Conservation (phyloP, 2,113 vertebrate genomes). For the Ochotona curzoniae region DNA sequence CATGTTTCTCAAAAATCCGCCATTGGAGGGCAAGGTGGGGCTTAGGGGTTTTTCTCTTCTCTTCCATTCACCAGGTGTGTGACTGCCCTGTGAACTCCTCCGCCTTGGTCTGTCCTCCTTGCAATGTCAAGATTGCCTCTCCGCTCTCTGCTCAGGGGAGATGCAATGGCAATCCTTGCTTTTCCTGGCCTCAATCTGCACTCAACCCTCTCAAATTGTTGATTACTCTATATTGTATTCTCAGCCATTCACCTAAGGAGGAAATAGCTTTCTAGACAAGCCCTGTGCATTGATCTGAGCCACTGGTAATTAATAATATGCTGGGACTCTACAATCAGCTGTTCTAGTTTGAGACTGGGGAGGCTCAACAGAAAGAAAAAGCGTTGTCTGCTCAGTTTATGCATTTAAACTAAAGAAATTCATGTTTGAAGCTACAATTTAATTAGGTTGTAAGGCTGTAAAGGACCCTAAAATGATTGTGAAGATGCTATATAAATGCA, state of each 20-base stretch:
- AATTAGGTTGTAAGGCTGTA: slow-evolving; percentile 80
- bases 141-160: neutral
- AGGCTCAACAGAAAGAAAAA: neutral
- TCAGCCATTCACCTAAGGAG: slow-evolving; percentile 53
- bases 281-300: slow-evolving; percentile 71
- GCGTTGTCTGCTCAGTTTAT: slow-evolving; percentile 57
- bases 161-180: neutral
- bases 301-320: slow-evolving; percentile 83
- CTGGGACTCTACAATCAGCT: slow-evolving; percentile 67
- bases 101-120: neutral
- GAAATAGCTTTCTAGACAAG: slow-evolving; percentile 67
- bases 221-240: slow-evolving; percentile 72
- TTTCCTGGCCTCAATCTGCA: slow-evolving; percentile 1
- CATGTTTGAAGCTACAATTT: slow-evolving; percentile 80
- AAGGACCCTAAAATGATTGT: slow-evolving; percentile 72
- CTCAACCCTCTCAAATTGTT: slow-evolving; percentile 3
- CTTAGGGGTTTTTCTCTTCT: neutral
- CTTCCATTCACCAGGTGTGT: neutral
- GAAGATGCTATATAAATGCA: slow-evolving; percentile 77
- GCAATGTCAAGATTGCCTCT: slow-evolving; percentile 5
- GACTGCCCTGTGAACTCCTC: neutral
- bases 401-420: slow-evolving; percentile 76
- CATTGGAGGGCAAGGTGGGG: neutral
- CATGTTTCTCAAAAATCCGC: neutral
- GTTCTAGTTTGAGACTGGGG: slow-evolving; percentile 47